These are phyloP conservation scores for Dufourea novaeangliae DNA, from an alignment of 1,140 invertebrate genomes.

Conservation along the genomic window DNA sequence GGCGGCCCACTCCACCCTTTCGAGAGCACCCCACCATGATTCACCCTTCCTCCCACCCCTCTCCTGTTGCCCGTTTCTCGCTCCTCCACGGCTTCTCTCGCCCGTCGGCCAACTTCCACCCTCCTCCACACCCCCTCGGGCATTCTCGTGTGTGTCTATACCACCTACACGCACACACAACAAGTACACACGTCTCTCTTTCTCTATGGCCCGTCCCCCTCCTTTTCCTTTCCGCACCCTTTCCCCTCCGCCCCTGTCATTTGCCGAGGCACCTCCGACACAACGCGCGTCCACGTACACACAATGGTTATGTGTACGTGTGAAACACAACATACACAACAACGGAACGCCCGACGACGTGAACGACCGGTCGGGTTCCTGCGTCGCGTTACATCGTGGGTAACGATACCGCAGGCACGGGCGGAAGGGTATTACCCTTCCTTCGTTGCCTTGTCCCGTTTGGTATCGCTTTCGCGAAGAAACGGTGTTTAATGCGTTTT, in stretches of 20 bases:
- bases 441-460: slow-evolving; percentile 34
- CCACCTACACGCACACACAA: neutral
- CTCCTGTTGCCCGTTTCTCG: slow-evolving; percentile 11
- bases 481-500: slow-evolving; percentile 50
- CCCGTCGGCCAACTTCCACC: slow-evolving; percentile 43
- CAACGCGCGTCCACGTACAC: neutral
- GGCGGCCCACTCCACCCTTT: slow-evolving; percentile 44
- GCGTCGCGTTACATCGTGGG: slow-evolving; percentile 43
- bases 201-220: neutral
- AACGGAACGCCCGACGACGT: slow-evolving; percentile 42
- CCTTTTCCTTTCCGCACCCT: neutral
- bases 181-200: neutral
- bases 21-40: slow-evolving; percentile 58
- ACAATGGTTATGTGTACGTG: no score
- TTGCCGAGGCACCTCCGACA: slow-evolving; percentile 37
- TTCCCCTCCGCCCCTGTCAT: slow-evolving; percentile 14
- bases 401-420: slow-evolving; percentile 54
- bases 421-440: slow-evolving; percentile 24
- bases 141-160: no score
- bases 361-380: slow-evolving; percentile 50
- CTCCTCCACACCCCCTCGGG: neutral
- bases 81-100: slow-evolving; percentile 61
- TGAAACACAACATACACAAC: neutral
- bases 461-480: slow-evolving; percentile 28
- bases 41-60: slow-evolving; percentile 40